phyloP scores from a whole-genome alignment of 2,113 vertebrate species.

The Antechinus stuartii region DNA sequence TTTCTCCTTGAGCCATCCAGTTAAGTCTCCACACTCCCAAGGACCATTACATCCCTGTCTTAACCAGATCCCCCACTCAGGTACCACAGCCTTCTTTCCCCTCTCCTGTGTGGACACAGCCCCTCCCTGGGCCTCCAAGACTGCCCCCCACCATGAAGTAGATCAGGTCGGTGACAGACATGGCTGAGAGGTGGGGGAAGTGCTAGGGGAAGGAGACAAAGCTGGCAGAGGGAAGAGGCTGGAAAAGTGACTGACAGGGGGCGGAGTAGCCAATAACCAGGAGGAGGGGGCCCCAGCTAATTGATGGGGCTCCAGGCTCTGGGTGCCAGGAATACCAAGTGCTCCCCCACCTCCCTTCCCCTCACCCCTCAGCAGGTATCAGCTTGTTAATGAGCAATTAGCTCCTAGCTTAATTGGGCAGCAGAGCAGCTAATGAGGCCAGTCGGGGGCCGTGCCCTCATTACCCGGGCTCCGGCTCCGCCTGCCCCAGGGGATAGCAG shows the following conservation, averaged over 20 bases:
- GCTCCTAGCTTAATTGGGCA: constrained; percentile 82
- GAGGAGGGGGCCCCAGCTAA: background rate
- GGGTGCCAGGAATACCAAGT: background rate
- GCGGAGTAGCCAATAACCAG: background rate
- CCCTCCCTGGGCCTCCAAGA: background rate
- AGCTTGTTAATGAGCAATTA: constrained; percentile 83
- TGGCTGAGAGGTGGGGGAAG: background rate
- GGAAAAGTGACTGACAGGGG: background rate
- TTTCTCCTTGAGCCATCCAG: background rate
- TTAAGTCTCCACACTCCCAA: background rate
- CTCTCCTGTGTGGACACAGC: background rate
- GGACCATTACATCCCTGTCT: background rate
- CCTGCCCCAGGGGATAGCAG: background rate
- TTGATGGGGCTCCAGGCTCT: background rate
- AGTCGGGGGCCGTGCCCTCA: constrained; percentile 74
- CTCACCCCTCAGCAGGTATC: constrained; percentile 72
- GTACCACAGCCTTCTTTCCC: background rate
- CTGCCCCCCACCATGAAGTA: background rate
- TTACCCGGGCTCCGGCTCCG: constrained; percentile 74
- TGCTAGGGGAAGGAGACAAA: background rate
- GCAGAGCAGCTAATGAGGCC: constrained; percentile 81
- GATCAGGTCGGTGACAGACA: background rate
- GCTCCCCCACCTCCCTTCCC: background rate
- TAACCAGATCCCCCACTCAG: background rate
- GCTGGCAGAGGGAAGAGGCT: background rate